Percentiles rank a stretch among this genome's conserved stretches.
Evolutionary conservation across 2,113 vertebrate genomes (phyloP).

Genomic region (Condylura cristata): DNA sequence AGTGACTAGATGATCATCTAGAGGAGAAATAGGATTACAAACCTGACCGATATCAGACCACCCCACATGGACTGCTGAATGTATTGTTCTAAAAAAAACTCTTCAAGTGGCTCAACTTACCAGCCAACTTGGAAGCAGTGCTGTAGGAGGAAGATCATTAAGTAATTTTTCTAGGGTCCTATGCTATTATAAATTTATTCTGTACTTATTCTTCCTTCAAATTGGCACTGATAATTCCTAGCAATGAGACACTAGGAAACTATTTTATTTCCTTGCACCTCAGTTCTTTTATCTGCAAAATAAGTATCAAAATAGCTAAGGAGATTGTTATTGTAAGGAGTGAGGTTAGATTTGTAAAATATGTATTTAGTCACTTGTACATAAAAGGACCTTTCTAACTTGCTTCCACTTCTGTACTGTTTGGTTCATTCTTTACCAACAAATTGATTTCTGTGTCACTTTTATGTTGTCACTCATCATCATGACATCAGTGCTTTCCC

Average conservation of each 20-base stretch:
- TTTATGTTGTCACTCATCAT: constrained; percentile 65
- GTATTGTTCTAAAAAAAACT: not conserved
- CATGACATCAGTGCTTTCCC: constrained; percentile 19
- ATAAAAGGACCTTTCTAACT: not conserved
- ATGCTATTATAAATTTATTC: not conserved
- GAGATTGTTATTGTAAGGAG: not conserved
- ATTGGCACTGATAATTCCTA: constrained; percentile 1
- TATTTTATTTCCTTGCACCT: constrained; percentile 1
- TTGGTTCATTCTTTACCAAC: constrained; percentile 9
- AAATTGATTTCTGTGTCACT: constrained; percentile 67
- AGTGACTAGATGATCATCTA: not conserved
- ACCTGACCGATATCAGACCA: not conserved
- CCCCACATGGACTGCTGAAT: not conserved
- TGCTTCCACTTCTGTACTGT: constrained; percentile 4
- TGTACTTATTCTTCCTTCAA: not conserved
- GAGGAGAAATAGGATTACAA: not conserved
- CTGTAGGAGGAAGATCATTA: not conserved
- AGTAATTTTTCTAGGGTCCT: not conserved
- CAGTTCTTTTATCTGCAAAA: constrained; percentile 3
- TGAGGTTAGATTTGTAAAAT: not conserved
- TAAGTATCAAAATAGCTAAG: constrained; percentile 21
- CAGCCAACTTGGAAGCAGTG: not conserved
- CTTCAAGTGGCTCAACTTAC: not conserved
- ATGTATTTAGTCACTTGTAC: not conserved
- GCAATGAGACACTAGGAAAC: not conserved